Evolutionary conservation across 2,888 invertebrate species (phyloP), one percentile per base, ranked within the genome.

Genomic region (Euclidia mi): DNA sequence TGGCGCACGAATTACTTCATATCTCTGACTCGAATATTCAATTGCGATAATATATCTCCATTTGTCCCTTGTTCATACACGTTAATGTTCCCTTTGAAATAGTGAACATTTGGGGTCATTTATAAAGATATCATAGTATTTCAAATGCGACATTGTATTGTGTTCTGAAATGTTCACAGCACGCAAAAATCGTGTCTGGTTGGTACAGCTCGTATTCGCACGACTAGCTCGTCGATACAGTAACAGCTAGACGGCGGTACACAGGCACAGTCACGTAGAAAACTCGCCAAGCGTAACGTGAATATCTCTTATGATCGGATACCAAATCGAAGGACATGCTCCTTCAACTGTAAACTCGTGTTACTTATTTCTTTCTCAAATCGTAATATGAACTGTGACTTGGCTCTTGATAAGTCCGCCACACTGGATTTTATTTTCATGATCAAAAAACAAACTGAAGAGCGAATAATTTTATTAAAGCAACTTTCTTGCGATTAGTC

Each of bases 271-370:
- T 58, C 72, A 68, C 70, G 70, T 71, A 65, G 53, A 56, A 58
- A 72, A 65, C 57, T 46, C 56, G 62, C 43, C 62, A 58, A 56
- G 57, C 62, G 69, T 72, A 71, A 69, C 69, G 34, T 45, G 61
- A 68, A 72, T 65, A 71, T 64, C 53, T 60, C 56, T 64, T 64
- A 57, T 57, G 62, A 61, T 65, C 34, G 41, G 38, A 45, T 48
- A 41, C 44, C 47, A 56, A 59, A 59, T 65, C 47, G 58, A 66
- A 70, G 56, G 67, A 74, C 64, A 51, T 51, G 71, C 50, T 51
- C 37, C 28, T 51, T 70, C 64, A 52, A 59, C 47, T 64, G 52
- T 51, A 45, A 71, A 59, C 50, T 28, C 38, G 50, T 51, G 51
- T 49, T n/a, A 46, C 53, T 53, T 52, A 56, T 41, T 52, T 50